A percentile compares a stretch with the other conserved stretches of the same genome.
These are phyloP conservation scores for Clistopyga incitator DNA, from an alignment of 2,888 invertebrate species.

Conservation along the genomic window DNA sequence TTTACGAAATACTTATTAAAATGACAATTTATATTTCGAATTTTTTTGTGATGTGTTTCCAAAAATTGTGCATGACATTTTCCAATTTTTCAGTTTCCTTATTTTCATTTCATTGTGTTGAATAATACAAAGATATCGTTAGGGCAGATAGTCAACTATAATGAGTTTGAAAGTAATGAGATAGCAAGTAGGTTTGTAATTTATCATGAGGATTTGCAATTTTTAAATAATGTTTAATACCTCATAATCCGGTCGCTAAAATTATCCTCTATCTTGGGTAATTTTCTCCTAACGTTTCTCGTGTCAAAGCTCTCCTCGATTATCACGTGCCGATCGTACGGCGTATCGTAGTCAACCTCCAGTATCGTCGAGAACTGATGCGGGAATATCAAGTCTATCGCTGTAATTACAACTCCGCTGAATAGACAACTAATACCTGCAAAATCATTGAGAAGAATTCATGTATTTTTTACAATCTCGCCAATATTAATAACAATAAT, in stretches of 20 bases:
- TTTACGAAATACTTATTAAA: too few relatives aligned
- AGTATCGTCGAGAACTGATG: constrained; percentile 96
- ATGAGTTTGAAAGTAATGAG: too few relatives aligned
- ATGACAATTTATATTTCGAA: too few relatives aligned
- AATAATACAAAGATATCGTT: too few relatives aligned
- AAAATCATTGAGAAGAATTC: constrained; percentile 61
- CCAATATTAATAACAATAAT: too few relatives aligned
- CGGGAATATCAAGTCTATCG: constrained; percentile 94
- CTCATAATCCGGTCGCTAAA: constrained; percentile 80
- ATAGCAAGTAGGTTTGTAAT: not conserved
- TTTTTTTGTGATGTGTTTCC: too few relatives aligned
- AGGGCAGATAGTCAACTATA: too few relatives aligned
- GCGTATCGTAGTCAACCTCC: constrained; percentile 97
- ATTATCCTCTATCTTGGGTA: constrained; percentile 79
- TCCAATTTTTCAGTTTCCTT: too few relatives aligned
- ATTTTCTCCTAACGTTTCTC: constrained; percentile 79
- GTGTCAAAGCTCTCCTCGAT: constrained; percentile 94
- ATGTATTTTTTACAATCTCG: not conserved
- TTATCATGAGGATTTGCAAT: not conserved
- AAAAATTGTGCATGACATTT: too few relatives aligned
- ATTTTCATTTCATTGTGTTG: too few relatives aligned
- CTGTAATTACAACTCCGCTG: constrained; percentile 92
- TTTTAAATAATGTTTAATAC: constrained; percentile 67
- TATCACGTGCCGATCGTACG: constrained; percentile 96
- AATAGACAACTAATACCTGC: constrained; percentile 92